Base-by-base conservation (phyloP, 2,888 invertebrate genomes). In the Cenopis cana region DNA sequence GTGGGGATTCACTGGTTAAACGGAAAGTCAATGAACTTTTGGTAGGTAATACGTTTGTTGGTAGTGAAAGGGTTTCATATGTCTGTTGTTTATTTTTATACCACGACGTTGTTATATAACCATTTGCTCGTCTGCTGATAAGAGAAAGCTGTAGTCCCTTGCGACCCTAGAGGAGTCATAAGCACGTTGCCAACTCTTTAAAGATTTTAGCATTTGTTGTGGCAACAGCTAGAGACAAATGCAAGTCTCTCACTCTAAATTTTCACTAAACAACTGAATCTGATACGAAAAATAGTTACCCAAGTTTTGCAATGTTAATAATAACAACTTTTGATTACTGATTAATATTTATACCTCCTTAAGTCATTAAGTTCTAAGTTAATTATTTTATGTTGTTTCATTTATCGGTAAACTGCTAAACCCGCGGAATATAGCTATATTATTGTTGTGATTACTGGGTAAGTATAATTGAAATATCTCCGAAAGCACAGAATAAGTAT, bases 1-100 rank as follows among this genome's bases (percentile, higher is more conserved):
- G 82, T 83, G 81, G 85, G 86, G 86, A 87, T 89, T 88, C 75
- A 73, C 78, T 76, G 71, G 24, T 60, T 29, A 24, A 38, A 38
- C 12, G 73, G 80, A 80, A 82, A 85, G 85, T 84, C 80, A 79
- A 82, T 76, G 81, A 77, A 79, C 84, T 76, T 79, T 79, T 79
- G 77, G 79, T 80, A 76, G 77, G 79, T 80, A 76, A 79, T 60
- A 60, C 11, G n/a, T 41, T 10, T 6, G 10, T 24, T 1, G 6
- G 14, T 4, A 59, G 18, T 17, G 50, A 50, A 50, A 10, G 50
- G 18, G 18, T 50, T 20, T 11, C 24, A n/a, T 46, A 46, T 60
- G 6, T 29, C 24, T 24, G 5, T 59, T 41, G 18, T 59, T 10
- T 9, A 4, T 9, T 33, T 33, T 33, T 33, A 8, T 33, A 33